Conservation (phyloP, 2,113 vertebrate genomes). For the Poicephalus meyeri region DNA sequence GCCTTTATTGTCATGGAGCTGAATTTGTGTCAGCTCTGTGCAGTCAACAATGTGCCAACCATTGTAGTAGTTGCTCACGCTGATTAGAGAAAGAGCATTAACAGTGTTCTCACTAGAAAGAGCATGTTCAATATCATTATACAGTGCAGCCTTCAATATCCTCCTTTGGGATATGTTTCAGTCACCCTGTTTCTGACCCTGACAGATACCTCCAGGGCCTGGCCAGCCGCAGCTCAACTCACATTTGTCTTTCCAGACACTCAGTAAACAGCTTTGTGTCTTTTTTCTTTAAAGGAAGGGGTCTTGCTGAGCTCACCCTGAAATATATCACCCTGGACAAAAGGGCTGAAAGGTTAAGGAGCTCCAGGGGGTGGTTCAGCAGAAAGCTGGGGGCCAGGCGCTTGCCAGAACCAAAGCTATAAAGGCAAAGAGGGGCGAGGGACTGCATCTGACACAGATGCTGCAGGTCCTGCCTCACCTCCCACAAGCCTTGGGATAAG, state of each 20-base stretch:
- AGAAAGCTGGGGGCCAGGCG: conserved; percentile 8
- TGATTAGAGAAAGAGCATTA: not conserved
- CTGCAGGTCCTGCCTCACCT: not conserved
- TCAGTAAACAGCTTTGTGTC: conserved; percentile 65
- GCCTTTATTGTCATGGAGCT: not conserved
- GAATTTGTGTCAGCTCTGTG: not conserved
- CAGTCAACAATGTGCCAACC: not conserved
- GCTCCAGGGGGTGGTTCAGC: conserved; percentile 29
- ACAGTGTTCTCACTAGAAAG: not conserved
- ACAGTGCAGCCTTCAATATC: not conserved
- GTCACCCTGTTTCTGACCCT: not conserved
- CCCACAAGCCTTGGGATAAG: not conserved
- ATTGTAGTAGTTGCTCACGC: not conserved
- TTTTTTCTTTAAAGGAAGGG: conserved; percentile 59
- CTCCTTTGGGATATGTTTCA: not conserved
- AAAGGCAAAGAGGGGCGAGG: not conserved
- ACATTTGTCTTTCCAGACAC: conserved; percentile 57
- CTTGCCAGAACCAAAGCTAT: conserved; percentile 42
- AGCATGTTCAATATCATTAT: not conserved
- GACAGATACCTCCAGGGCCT: not conserved
- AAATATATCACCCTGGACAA: conserved; percentile 62
- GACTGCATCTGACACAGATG: not conserved
- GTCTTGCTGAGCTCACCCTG: conserved; percentile 68
- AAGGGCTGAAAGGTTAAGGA: conserved; percentile 65
- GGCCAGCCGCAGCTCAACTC: conserved; percentile 27